Evolutionary conservation across 1,140 invertebrate genomes (phyloP).

Genomic region (Acyrthosiphon pisum): DNA sequence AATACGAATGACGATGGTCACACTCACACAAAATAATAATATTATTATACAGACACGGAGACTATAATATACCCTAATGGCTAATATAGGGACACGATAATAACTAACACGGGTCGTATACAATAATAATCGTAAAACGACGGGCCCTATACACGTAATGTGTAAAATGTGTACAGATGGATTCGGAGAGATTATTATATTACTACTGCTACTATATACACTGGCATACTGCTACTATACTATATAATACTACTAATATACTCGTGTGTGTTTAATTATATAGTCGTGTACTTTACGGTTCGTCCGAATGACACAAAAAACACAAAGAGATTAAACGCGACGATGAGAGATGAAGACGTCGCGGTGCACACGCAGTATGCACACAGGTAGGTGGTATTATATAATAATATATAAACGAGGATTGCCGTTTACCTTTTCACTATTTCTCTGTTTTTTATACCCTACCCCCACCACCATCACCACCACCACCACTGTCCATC

Average conservation of each 20-base stretch:
- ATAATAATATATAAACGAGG: background rate
- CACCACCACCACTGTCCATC: background rate
- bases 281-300: background rate
- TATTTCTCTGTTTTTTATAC: background rate
- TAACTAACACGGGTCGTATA: background rate
- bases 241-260: background rate
- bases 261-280: background rate
- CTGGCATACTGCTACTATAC: background rate
- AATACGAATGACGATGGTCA: background rate
- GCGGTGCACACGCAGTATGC: background rate
- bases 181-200: conserved; percentile 1
- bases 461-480: no score
- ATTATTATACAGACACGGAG: background rate
- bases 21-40: background rate
- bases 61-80: background rate
- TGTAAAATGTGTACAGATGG: background rate
- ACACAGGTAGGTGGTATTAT: background rate
- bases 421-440: background rate
- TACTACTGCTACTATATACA: background rate
- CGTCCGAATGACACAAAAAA: background rate
- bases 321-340: conserved; percentile 5
- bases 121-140: background rate
- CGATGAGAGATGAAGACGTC: conserved; percentile 15
- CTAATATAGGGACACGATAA: background rate
- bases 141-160: no score